Evolutionary conservation across 2,888 invertebrate genomes (phyloP), one percentile per base, ranked within the genome.

Genomic region (Lymantria monacha): DNA sequence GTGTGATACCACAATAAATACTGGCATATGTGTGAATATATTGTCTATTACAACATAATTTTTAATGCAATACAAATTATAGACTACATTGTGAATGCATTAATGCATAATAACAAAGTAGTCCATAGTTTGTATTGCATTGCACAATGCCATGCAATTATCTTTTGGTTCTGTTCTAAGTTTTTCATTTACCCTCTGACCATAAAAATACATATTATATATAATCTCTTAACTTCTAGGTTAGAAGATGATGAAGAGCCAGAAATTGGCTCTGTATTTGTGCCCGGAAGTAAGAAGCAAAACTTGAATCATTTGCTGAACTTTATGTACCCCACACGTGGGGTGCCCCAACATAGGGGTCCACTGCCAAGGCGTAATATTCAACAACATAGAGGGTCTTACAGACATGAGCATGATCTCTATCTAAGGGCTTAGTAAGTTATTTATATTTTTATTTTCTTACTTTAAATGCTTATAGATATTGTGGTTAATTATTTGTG

Each of bases 221-320:
- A n/a, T n/a, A n/a, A n/a, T 49, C 14, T 33, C 1, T 44, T 5
- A 13, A 10, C 7, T 61, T 66, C 55, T 74, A 92, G 92, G 90
- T 49, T 92, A 92, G 92, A 92, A 64, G 86, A 90, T 46, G 90
- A 93, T 60, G 90, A 92, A 59, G 92, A 92, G 75, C 93, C 93
- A 81, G 97, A 97, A 93, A 90, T 94, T 85, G 96, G 96, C 92
- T 97, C 97, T 81, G 95, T 96, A 73, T 94, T 95, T 92, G 92
- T 93, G 81, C 94, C 94, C 84, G 96, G 96, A 91, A 96, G 96
- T 87, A 97, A 96, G 87, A 97, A 97, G 92, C 96, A 96, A 92
- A 98, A 96, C 91, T 93, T 97, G 91, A 97, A 97, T 89, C 97
- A 98, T 93, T 94, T 98, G 93, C 94, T 98, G 74, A 98, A 98